Evolutionary conservation across 2,888 invertebrate species (phyloP).

Genomic region (Leptopilina drosophilae): DNA sequence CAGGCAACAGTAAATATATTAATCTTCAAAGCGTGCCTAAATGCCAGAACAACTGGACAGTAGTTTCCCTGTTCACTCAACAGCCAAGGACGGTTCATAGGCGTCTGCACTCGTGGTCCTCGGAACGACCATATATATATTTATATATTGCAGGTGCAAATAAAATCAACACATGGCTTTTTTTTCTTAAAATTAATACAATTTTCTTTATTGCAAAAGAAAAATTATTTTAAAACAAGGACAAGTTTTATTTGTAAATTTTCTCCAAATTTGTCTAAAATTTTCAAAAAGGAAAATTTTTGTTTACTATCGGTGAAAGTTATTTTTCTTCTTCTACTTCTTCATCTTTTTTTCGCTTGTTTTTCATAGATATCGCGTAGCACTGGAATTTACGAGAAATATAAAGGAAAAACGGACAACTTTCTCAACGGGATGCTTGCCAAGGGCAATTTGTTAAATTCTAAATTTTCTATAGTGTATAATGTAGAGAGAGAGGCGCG

Average conservation of each 20-base stretch:
- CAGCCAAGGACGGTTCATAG: slow-evolving; percentile 41
- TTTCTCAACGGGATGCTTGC: slow-evolving; percentile 58
- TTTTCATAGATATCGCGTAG: background rate
- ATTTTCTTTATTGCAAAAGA: background rate
- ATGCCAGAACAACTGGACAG: slow-evolving; percentile 54
- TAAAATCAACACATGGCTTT: slow-evolving; percentile 6
- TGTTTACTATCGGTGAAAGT: too few species aligned
- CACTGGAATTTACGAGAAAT: slow-evolving; percentile 47
- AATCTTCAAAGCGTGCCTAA: slow-evolving; percentile 57
- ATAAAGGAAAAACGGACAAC: slow-evolving; percentile 37
- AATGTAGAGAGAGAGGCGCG: slow-evolving; percentile 22
- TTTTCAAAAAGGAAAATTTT: background rate
- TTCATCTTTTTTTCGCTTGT: background rate
- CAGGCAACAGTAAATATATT: slow-evolving; percentile 54
- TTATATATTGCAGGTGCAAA: slow-evolving; percentile 17
- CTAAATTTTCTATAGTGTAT: slow-evolving; percentile 60
- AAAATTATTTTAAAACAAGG: too few species aligned
- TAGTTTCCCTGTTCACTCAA: slow-evolving; percentile 50
- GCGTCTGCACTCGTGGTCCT: slow-evolving; percentile 34
- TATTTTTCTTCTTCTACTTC: too few species aligned
- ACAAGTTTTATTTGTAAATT: too few species aligned
- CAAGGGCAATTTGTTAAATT: slow-evolving; percentile 67
- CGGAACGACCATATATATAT: background rate
- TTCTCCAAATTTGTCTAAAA: too few species aligned
- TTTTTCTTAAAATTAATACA: background rate